A percentile compares a stretch with the other conserved stretches of the same genome.
Conservation (phyloP, 2,113 vertebrate genomes). For the Haemorhous mexicanus region DNA sequence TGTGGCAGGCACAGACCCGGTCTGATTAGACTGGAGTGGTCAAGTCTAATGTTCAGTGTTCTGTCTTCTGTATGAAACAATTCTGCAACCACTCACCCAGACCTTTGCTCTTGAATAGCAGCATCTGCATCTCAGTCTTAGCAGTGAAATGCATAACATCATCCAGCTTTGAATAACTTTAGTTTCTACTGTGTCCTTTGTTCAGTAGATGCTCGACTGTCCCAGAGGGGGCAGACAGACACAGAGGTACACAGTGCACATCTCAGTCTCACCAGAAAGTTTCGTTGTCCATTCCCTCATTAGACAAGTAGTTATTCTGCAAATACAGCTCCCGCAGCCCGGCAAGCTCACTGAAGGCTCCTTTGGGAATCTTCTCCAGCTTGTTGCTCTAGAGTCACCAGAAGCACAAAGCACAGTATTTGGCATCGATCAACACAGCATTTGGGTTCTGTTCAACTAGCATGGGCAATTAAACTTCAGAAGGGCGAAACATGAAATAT, state of each 20-base stretch:
- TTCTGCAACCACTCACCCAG: background rate
- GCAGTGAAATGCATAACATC: background rate
- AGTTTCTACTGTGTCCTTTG: background rate
- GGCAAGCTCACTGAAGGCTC: constrained; percentile 84
- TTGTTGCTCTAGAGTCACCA: constrained; percentile 85
- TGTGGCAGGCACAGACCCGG: background rate
- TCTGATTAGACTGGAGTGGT: background rate
- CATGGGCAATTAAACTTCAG: background rate
- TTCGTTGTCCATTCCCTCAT: constrained; percentile 90
- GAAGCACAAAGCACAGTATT: background rate
- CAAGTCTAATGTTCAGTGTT: background rate
- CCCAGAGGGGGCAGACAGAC: background rate
- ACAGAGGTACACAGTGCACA: background rate
- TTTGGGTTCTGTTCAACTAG: background rate
- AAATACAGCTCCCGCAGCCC: constrained; percentile 91
- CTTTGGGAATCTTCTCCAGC: constrained; percentile 90
- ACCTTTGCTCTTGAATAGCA: background rate
- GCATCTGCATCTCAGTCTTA: background rate
- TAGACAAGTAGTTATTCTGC: constrained; percentile 91
- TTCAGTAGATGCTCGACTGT: background rate
- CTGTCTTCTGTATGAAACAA: background rate
- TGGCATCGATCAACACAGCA: background rate
- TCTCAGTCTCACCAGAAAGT: constrained; percentile 87
- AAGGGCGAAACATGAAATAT: background rate
- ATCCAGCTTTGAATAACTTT: background rate